Evolutionary conservation across 2,113 vertebrate species (phyloP).

Genomic region (Gracilinanus agilis): DNA sequence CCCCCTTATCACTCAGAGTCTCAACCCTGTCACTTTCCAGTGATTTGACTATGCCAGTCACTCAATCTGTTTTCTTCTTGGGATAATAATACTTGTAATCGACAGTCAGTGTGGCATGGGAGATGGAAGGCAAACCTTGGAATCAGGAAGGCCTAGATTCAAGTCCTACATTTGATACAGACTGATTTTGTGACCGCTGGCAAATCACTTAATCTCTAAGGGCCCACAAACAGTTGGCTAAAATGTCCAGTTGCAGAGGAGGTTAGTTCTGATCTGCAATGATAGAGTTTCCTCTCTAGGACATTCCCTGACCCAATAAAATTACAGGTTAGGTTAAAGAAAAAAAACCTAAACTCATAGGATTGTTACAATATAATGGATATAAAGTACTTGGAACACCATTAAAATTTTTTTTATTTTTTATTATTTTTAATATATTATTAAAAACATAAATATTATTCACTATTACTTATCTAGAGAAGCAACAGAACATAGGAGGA

Average conservation of each 20-base stretch:
- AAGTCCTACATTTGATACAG: not conserved
- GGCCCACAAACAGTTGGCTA: not conserved
- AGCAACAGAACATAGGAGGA: not conserved
- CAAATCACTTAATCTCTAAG: not conserved
- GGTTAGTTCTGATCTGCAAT: not conserved
- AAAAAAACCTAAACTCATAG: not conserved
- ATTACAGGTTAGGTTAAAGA: not conserved
- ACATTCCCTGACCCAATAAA: not conserved
- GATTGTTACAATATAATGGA: not conserved
- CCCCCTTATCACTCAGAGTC: not conserved
- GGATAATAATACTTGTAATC: not conserved
- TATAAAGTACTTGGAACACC: not conserved
- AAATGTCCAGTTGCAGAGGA: not conserved
- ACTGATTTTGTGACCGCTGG: not conserved
- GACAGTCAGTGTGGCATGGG: not conserved
- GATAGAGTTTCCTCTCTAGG: not conserved
- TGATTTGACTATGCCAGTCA: not conserved
- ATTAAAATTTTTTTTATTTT: no score
- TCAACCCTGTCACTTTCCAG: not conserved
- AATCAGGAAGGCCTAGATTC: not conserved
- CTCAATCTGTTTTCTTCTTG: not conserved
- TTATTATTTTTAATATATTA: no score
- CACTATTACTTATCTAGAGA: not conserved
- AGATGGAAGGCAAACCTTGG: not conserved
- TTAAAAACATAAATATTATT: not conserved